Evolutionary conservation across 2,888 invertebrate species (phyloP).

Genomic region (Nyleta sp.): DNA sequence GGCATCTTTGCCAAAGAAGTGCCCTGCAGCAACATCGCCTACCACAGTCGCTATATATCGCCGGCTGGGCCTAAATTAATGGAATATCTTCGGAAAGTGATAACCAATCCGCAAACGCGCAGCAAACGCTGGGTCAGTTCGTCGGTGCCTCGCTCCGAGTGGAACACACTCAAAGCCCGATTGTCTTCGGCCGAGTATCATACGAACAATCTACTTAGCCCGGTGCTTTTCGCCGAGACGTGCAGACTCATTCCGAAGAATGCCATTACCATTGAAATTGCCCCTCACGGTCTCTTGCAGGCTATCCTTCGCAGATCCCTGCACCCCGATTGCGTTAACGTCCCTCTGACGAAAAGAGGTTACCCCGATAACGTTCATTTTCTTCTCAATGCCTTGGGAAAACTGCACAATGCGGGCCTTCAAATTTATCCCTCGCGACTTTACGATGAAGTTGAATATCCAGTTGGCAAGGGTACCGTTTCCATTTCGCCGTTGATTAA

Average conservation of each 20-base stretch:
- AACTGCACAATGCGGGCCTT: constrained; percentile 84
- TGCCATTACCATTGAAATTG: constrained; percentile 93
- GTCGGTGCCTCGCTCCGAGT: constrained; percentile 88
- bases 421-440: constrained; percentile 83
- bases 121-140: constrained; percentile 93
- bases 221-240: constrained; percentile 91
- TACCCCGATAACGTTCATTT: constrained; percentile 76
- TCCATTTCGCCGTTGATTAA: constrained; percentile 82
- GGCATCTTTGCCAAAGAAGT: constrained; percentile 93
- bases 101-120: constrained; percentile 87
- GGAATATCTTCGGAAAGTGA: constrained; percentile 86
- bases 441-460: constrained; percentile 83
- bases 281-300: constrained; percentile 94
- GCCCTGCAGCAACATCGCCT: constrained; percentile 94
- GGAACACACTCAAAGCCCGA: constrained; percentile 87
- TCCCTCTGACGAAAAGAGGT: constrained; percentile 89
- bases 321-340: constrained; percentile 86
- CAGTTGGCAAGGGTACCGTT: constrained; percentile 84
- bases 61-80: constrained; percentile 87
- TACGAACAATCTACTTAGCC: constrained; percentile 91
- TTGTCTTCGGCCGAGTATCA: constrained; percentile 94
- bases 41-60: constrained; percentile 92
- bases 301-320: constrained; percentile 92
- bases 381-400: constrained; percentile 82
- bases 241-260: constrained; percentile 90